Base-by-base conservation (phyloP, 2,797 vertebrate genomes). In the Phylloscopus collybita region DNA sequence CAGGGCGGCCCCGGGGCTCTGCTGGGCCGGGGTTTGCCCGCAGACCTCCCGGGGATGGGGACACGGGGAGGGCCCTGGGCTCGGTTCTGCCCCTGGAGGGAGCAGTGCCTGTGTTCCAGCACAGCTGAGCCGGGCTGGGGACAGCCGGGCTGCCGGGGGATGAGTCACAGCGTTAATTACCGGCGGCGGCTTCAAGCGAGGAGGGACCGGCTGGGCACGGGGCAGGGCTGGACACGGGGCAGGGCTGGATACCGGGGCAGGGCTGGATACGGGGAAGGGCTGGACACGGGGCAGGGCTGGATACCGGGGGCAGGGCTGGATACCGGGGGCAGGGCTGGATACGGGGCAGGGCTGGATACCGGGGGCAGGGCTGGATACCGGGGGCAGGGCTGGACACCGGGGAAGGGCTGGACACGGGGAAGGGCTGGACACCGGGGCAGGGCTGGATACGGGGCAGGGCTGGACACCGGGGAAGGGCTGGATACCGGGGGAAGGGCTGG, bases 111-210 rank as follows among this genome's bases (percentile, higher is more conserved):
- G 18, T 10, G 17, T 9, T 40, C 6, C 1, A 21, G 6, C 30
- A 10, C 17, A 20, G 38, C 54, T 3, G 44, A 5, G 6, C 22
- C 1, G 50, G 2, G 57, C 34, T 10, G 75, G 11, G 32, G 4
- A 57, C 57, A 25, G 3, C 1, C 9, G 7, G 1, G 16, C 2
- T n/a, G 36, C 22, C 16, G 3, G 4, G 2, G 6, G 2, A 20
- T 2, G 29, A 49, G 3, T 3, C 6, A 6, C 49, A 32, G 7
- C 17, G 19, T 16, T 59, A 62, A 62, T 54, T 6, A 40, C 32
- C 11, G 40, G 61, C 86, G 23, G 74, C 10, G 44, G 66, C 90
- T 88, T 61, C 74, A 49, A 80, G 38, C 4, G 60, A 20, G 27
- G 50, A 9, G 11, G n/a, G 59, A 23, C 13, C 54, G 42, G 47